Base-by-base conservation (phyloP, 2,888 invertebrate species). In the Melanchra persicariae region DNA sequence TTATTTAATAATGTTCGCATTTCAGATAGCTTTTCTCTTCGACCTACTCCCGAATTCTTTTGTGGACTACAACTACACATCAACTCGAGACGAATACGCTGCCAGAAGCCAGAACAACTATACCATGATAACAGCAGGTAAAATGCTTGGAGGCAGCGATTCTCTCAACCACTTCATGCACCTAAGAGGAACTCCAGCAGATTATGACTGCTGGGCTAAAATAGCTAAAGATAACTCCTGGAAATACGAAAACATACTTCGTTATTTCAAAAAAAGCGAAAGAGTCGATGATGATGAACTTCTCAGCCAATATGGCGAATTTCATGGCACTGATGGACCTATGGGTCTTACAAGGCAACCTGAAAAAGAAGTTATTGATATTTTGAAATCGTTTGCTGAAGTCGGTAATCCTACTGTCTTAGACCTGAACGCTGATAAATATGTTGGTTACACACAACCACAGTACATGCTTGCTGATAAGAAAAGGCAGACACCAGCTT, bases 311-410 rank as follows among this genome's bases (percentile, higher is more conserved):
- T 60, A 74, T 52, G 30, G 58, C 7, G 37, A 68, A 17, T 83
- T 66, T 30, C 80, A 85, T 37, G 78, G 78, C 8, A 76, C 64
- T 0, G 8, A 57, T 9, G 85, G 85, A 26, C 81, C 82, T 24
- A 64, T 77, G 47, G 68, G 70, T 5, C 17, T 83, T 0, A 66
- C 71, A 26, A 81, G 70, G 57, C 65, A 78, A 69, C 57, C 37
- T 2, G 51, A 62, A 62, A 22, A 73, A 12, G 26, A n/a, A 60
- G 47, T 67, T n/a, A n/a, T n/a, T 34, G 22, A 55, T 30, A 65
- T 75, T 26, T 63, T 85, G 1, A 43, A 73, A 15, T 15, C 84
- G 15, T 84, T 85, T 54, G 67, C 49, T 60, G 81, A 85, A 72
- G 45, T 65, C 9, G 83, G 84, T 4, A 62, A 74, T 10, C 79